Evolutionary conservation across 2,113 vertebrate species (phyloP).

Genomic region (Hyaena hyaena): DNA sequence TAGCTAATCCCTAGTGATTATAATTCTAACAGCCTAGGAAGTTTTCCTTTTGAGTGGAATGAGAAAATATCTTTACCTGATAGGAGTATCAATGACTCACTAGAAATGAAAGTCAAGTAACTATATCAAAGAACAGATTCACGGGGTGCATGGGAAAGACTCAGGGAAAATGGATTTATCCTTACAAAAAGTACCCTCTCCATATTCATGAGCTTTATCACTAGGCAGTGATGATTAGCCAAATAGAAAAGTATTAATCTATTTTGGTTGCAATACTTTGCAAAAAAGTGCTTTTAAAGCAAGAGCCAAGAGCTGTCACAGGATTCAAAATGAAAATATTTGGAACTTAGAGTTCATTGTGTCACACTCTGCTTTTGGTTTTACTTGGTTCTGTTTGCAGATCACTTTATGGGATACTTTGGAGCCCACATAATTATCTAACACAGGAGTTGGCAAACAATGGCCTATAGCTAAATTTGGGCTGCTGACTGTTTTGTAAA

Average conservation of each 20-base stretch:
- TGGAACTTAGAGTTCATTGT: background rate
- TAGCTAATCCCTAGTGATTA: background rate
- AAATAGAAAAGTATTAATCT: constrained; percentile 5
- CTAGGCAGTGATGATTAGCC: background rate
- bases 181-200: background rate
- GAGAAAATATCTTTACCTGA: background rate
- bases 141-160: background rate
- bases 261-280: background rate
- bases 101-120: background rate
- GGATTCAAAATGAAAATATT: constrained; percentile 32
- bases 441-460: background rate
- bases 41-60: background rate
- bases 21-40: background rate
- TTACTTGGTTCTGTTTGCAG: constrained; percentile 46
- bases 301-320: background rate
- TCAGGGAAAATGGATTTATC: background rate
- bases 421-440: constrained; percentile 18
- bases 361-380: constrained; percentile 8
- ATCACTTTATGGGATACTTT: background rate
- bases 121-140: background rate
- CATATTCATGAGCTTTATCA: background rate
- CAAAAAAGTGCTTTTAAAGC: background rate
- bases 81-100: background rate
- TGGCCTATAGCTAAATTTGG: background rate
- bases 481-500: background rate